Evolutionary conservation across 2,797 vertebrate genomes (phyloP).

Genomic region (Sparus aurata): DNA sequence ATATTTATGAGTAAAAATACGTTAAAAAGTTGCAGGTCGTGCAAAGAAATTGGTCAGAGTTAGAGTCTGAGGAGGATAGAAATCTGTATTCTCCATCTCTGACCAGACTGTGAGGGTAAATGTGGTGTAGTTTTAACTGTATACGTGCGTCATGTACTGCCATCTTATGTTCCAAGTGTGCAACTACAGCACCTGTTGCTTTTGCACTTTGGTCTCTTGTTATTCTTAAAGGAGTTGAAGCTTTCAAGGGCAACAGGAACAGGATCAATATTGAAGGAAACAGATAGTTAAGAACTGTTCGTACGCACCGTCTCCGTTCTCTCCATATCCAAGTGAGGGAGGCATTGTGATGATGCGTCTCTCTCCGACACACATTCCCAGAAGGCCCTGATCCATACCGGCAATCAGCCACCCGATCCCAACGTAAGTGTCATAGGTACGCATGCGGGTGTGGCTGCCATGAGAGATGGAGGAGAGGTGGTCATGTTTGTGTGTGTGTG

Average conservation of each 20-base stretch:
- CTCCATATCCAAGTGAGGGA: constrained; percentile 95
- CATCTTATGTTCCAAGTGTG: constrained; percentile 10
- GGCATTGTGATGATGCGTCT: constrained; percentile 94
- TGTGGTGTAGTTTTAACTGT: neutral
- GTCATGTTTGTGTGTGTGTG: neutral
- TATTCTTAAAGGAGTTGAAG: neutral
- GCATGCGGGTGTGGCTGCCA: constrained; percentile 94
- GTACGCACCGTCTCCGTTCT: constrained; percentile 94
- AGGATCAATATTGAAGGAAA: neutral
- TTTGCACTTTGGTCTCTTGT: neutral
- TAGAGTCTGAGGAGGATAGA: neutral
- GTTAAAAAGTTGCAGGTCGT: neutral
- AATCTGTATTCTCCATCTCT: neutral
- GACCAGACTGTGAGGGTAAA: neutral
- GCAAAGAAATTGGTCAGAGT: neutral
- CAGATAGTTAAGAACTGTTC: neutral
- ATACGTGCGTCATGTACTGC: constrained; percentile 20
- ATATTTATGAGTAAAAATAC: neutral
- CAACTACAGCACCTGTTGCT: constrained; percentile 19
- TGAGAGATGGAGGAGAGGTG: neutral
- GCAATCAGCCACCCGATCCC: constrained; percentile 99
- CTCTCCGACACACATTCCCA: constrained; percentile 98
- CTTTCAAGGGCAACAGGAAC: neutral
- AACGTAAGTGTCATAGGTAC: constrained; percentile 96
- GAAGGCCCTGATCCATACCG: constrained; percentile 97